Conservation (phyloP, 2,113 vertebrate species). For the Odontophorus gujanensis region DNA sequence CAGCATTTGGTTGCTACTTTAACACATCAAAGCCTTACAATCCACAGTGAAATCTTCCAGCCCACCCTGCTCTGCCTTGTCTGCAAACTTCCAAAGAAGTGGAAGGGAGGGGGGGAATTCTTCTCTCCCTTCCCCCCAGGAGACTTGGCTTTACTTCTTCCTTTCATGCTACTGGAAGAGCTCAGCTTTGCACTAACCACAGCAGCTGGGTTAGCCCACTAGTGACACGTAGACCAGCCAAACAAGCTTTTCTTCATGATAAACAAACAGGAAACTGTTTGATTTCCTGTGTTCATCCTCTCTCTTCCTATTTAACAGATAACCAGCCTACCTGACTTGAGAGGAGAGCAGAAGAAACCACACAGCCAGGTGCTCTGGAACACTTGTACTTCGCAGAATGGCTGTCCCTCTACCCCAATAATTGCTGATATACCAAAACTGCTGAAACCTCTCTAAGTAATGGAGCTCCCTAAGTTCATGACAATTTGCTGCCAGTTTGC, state of each 20-base stretch:
- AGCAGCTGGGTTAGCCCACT: neutral
- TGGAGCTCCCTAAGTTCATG: neutral
- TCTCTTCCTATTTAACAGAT: neutral
- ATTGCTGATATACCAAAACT: rapidly evolving
- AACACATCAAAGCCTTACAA: neutral
- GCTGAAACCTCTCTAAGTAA: neutral
- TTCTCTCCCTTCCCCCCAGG: neutral
- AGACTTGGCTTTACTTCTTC: neutral
- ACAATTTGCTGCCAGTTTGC: neutral
- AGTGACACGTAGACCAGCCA: neutral
- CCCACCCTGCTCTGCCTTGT: rapidly evolving
- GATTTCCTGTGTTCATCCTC: conserved; percentile 54
- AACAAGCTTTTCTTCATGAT: conserved; percentile 31
- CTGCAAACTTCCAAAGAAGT: neutral
- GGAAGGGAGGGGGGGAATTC: neutral
- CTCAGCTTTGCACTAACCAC: neutral
- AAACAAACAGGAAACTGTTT: conserved; percentile 75
- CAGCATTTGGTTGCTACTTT: neutral
- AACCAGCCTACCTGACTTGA: neutral
- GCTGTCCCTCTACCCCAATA: neutral
- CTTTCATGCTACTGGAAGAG: neutral
- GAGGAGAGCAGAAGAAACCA: neutral
- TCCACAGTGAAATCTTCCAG: neutral
- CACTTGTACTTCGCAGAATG: neutral
- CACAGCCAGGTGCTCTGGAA: neutral